Base-by-base conservation (phyloP, 2,113 vertebrate genomes). In the Actenoides lindsayi region DNA sequence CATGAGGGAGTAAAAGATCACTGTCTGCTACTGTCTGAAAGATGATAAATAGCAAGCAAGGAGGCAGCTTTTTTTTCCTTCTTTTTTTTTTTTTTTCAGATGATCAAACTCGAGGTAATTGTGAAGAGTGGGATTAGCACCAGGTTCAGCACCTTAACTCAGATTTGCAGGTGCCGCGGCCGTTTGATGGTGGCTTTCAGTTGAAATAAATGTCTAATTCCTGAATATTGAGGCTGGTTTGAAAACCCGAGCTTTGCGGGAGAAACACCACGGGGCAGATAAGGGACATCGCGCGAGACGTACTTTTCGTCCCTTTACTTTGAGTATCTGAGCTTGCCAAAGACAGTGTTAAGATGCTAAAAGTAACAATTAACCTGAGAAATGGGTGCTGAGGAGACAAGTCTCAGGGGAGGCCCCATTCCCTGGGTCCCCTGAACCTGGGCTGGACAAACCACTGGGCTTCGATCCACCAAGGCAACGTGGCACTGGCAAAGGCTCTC, bases 131-230 rank as follows among this genome's bases (percentile, higher is more conserved):
- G 90, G 64, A 37, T 63, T 10, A n/a, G 78, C 33, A 2, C 1
- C 0, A 42, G 15, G 1, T 31, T 4, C 42, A 0, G 12, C 10
- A 1, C n/a, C 48, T 4, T 4, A 0, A 8, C 33, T 54, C 2
- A 27, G 30, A 12, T 48, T n/a, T 59, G 20, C 46, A 46, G 44
- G 9, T 19, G 44, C 44, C 19, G 19, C 44, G 19, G 46, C 46
- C 19, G 46, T 46, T 46, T 20, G 46, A 17, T 46, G 19, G 46
- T 20, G 46, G 46, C 46, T 46, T 46, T 46, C 46, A 20, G 8
- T 46, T 10, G 46, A 60, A 50, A 27, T 35, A 70, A 74, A 83
- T 1, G 10, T 30, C 4, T 2, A 17, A 20, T 51, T n/a, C 60
- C 21, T 54, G 69, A 9, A 1, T 31, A 4, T 31, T 65, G 14